Base-by-base conservation (phyloP, 2,888 invertebrate genomes). In the Lapara coniferarum region DNA sequence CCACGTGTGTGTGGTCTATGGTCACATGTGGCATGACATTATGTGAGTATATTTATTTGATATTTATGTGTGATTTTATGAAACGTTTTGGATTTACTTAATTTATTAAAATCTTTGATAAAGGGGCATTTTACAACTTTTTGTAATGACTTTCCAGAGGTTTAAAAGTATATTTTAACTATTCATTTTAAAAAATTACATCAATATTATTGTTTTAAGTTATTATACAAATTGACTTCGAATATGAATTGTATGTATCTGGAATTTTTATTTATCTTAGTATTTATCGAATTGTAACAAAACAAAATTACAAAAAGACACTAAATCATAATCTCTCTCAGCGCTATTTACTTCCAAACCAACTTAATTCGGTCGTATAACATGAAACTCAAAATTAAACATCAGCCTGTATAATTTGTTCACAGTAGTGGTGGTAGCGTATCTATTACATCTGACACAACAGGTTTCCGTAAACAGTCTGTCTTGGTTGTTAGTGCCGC, bases 321-420 rank as follows among this genome's bases (percentile, higher is more conserved):
- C 51, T 14, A 8, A 51, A 51, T 7, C 8, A 37, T 37, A 37
- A 0, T 5, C 14, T 1, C n/a, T 14, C 16, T 16, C 10, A 46
- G 12, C 16, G 0, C 12, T 13, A 66, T 30, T 25, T 25, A 25
- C 25, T 2, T 25, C 25, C 30, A 30, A 44, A 14, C 74, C 77
- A 80, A 73, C 71, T 73, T n/a, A 81, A 87, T 76, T 85, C 67
- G 66, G 79, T 71, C 78, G 86, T 55, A 52, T 89, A 76, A 79
- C 71, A 85, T 67, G 2, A 12, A 6, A 1, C 4, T n/a, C 2
- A 0, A 6, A 30, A 69, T 73, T 77, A 79, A 69, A 77, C 80
- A 88, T 67, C 90, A 87, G 68, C 85, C 88, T 89, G 88, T 91
- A 86, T 57, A 67, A n/a, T n/a, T n/a, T 13, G 8, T 63, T 69